These are phyloP conservation scores for Sternotherus odoratus DNA, from an alignment of 2,797 vertebrate genomes.

Conservation along the genomic window DNA sequence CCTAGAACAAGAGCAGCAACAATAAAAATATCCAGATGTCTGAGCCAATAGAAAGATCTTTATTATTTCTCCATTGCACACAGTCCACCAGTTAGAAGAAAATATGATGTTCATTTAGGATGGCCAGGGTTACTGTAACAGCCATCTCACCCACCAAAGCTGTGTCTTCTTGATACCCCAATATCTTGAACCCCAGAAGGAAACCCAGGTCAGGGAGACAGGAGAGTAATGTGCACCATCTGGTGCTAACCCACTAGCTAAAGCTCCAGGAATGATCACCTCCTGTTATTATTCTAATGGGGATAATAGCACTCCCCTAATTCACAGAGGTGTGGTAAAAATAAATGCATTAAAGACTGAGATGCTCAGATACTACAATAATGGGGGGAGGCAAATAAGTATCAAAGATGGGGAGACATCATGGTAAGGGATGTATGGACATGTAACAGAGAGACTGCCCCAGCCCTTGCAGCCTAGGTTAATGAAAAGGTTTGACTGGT, in stretches of 20 bases:
- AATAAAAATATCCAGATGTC: background rate
- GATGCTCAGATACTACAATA: too few relatives aligned
- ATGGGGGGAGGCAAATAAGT: too few relatives aligned
- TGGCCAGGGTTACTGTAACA: too few relatives aligned
- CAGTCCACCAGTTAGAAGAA: background rate
- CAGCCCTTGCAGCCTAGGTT: too few relatives aligned
- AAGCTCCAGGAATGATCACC: background rate
- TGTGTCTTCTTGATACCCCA: background rate
- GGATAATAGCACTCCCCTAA: too few relatives aligned
- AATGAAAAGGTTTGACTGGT: too few relatives aligned
- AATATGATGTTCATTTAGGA: background rate
- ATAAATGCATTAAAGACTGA: too few relatives aligned
- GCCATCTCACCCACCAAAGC: background rate
- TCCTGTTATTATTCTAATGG: too few relatives aligned
- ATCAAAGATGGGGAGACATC: too few relatives aligned
- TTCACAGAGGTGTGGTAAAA: too few relatives aligned
- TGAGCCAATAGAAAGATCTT: background rate
- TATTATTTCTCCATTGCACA: constrained; percentile 1
- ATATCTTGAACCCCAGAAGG: background rate
- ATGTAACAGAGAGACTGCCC: too few relatives aligned
- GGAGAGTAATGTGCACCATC: background rate
- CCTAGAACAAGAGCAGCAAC: background rate
- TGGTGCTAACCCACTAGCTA: background rate
- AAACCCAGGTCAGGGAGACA: background rate
- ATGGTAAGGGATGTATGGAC: too few relatives aligned